phyloP scores from a whole-genome alignment of 2,797 vertebrate species.

The Pseudochaenichthys georgianus region DNA sequence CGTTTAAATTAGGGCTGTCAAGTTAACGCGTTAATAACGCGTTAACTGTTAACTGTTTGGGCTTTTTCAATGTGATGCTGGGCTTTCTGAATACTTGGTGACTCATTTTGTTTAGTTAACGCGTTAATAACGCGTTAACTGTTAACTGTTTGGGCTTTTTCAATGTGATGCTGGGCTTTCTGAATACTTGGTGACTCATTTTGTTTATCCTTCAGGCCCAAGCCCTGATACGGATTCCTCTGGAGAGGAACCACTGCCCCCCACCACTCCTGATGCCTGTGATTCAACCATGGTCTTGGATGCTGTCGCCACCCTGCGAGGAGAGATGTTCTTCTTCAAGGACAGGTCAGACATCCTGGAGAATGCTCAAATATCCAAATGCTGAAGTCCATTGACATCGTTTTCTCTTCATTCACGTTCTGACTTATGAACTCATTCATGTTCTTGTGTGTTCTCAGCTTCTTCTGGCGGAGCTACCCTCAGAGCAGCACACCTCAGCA shows the following conservation, averaged over 20 bases:
- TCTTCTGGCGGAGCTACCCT: constrained; percentile 86
- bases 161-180: not conserved
- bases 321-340: constrained; percentile 91
- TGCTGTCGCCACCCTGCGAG: constrained; percentile 85
- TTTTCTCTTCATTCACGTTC: not conserved
- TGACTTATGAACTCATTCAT: not conserved
- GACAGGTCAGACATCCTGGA: constrained; percentile 77
- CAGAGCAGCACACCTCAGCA: constrained; percentile 73
- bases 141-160: not conserved
- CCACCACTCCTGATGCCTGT: constrained; percentile 83
- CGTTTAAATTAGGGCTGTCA: too few species aligned
- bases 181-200: not conserved
- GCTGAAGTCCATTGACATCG: not conserved
- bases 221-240: constrained; percentile 48
- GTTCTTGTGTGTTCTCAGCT: constrained; percentile 74
- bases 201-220: constrained; percentile 74
- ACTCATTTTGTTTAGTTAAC: constrained; percentile 6
- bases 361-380: not conserved
- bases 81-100: too few species aligned
- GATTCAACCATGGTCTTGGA: constrained; percentile 84
- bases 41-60: too few species aligned
- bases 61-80: not conserved
- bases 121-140: too few species aligned
- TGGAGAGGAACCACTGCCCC: constrained; percentile 21
- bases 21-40: too few species aligned